These are phyloP conservation scores for Perithous albicinctus DNA, from an alignment of 2,888 invertebrate genomes.

Conservation along the genomic window DNA sequence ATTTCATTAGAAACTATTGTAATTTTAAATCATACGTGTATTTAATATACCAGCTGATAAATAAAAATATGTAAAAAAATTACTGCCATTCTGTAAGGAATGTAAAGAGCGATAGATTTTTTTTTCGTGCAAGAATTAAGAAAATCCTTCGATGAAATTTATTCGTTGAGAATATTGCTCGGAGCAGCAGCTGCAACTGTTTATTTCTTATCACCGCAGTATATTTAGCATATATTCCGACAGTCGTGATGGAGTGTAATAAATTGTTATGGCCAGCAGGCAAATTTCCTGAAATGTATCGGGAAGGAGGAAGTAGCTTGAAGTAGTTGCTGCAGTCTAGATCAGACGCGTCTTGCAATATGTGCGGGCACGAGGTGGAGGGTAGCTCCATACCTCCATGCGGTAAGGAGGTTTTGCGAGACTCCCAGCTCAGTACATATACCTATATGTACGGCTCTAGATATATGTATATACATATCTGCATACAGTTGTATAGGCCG, in stretches of 20 bases:
- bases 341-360: slow-evolving; percentile 46
- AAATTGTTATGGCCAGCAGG: slow-evolving; percentile 48
- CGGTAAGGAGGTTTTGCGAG: slow-evolving; percentile 31
- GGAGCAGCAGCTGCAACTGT: slow-evolving; percentile 21
- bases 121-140: neutral
- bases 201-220: slow-evolving; percentile 11
- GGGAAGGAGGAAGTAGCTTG: slow-evolving; percentile 30
- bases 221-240: slow-evolving; percentile 32
- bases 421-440: slow-evolving; percentile 7
- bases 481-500: slow-evolving; percentile 25
- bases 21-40: too few species aligned
- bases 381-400: slow-evolving; percentile 28
- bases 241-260: slow-evolving; percentile 31
- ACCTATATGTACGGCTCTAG: too few species aligned
- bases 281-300: slow-evolving; percentile 50
- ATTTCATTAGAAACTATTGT: too few species aligned
- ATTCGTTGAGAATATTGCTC: slow-evolving; percentile 15
- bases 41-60: too few species aligned
- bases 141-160: neutral
- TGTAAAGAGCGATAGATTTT: neutral
- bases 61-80: too few species aligned
- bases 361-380: slow-evolving; percentile 36
- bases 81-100: too few species aligned
- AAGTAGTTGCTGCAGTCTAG: slow-evolving; percentile 16
- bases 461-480: slow-evolving; percentile 13